Evolutionary conservation across 2,888 invertebrate genomes (phyloP), one percentile per base, ranked within the genome.

Genomic region (Amiota mariae): DNA sequence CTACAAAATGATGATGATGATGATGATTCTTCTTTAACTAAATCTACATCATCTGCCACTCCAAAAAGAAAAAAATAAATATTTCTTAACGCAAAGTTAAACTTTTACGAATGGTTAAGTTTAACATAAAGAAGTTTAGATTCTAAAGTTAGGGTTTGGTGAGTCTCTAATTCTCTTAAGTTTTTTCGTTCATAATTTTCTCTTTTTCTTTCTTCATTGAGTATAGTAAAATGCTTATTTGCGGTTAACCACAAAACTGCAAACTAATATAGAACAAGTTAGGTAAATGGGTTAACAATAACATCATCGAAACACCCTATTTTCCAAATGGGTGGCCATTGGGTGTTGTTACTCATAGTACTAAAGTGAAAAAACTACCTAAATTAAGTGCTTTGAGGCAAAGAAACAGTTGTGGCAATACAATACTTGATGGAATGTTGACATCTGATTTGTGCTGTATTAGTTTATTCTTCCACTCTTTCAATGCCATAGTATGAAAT

Each of bases 191-290:
- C 36, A 24, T n/a, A n/a, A n/a, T n/a, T n/a, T 36, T 36, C 6
- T 36, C 4, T 36, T 36, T 36, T 36, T 36, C 6, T 36, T 36
- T 12, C 54, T 13, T 11, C 12, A 81, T 12, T 83, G 82, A 76
- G 80, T 78, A 80, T 80, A 76, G 80, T 78, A 80, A 83, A 82
- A 82, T 84, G 81, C 79, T 82, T 84, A 80, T 78, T 81, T 82
- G 82, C 71, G 82, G 82, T 82, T 84, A 84, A 77, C 82, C 85
- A 71, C 85, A 82, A 76, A 79, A 84, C 76, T 82, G 85, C 81
- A 82, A 82, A 81, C 80, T 79, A 80, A 82, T 79, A 36, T 36
- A 36, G 4, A 36, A 36, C 3, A 36, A 36, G 36, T 36, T 36
- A 6, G 36, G 36, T 36, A 36, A 36, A 36, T 36, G 36, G 36